A percentile compares a stretch with the other conserved stretches of the same genome.
phyloP scores from a whole-genome alignment of 1,140 invertebrate genomes.

The Drosophila willistoni region DNA sequence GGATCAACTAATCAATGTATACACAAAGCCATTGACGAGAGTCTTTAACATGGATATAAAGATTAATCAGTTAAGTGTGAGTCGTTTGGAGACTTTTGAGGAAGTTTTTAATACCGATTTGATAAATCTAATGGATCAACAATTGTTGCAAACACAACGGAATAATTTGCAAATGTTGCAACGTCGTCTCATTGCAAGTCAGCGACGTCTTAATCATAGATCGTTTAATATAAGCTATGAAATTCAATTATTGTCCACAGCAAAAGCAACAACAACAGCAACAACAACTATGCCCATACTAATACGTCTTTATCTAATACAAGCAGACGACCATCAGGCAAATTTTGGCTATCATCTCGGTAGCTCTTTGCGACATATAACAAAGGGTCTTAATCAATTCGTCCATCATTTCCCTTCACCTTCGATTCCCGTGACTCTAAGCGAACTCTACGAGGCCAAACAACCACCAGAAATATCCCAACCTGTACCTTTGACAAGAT shows the following conservation, averaged over 20 bases:
- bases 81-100: constrained; percentile 47
- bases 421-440: constrained; percentile 75
- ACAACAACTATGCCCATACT: constrained; percentile 67
- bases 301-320: constrained; percentile 56
- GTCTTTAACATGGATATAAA: background rate
- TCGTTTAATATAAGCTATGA: constrained; percentile 57
- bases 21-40: background rate
- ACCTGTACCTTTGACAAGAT: constrained; percentile 39
- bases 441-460: constrained; percentile 72
- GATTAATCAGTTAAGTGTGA: constrained; percentile 18
- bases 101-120: constrained; percentile 46
- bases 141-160: constrained; percentile 53
- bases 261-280: constrained; percentile 58
- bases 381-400: constrained; percentile 81
- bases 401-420: constrained; percentile 64
- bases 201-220: constrained; percentile 85
- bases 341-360: constrained; percentile 65
- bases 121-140: constrained; percentile 70
- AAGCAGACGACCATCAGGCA: constrained; percentile 21
- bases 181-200: constrained; percentile 82
- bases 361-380: constrained; percentile 69
- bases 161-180: constrained; percentile 67
- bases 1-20: constrained; percentile 19
- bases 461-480: background rate
- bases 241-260: constrained; percentile 25